Evolutionary conservation across 2,113 vertebrate species (phyloP), one percentile per base, ranked within the genome.

Genomic region (Dasyornis broadbenti): DNA sequence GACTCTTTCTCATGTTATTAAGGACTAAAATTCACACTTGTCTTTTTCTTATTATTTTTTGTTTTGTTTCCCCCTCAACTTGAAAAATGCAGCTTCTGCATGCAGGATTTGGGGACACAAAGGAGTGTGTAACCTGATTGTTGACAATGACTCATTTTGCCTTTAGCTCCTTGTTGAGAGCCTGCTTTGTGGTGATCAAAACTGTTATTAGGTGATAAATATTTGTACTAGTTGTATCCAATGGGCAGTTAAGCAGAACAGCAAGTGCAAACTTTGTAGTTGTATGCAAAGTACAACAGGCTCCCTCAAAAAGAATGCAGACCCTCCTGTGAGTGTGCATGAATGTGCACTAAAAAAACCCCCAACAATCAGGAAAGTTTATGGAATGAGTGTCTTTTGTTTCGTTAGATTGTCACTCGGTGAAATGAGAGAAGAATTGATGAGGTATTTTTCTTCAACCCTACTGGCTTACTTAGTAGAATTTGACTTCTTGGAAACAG

Each of bases 321-420:
- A 64, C 70, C 31, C 9, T 40, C 1, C 0, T 10, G 7, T 42
- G 13, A 31, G 7, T n/a, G 7, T 57, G 8, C 9, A 2, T 42
- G 15, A 30, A 7, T 53, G 24, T 61, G 7, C 21, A 27, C 57
- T 26, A 31, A 45, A 52, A 57, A 60, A 23, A 31, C 0, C 2
- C 13, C 8, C 15, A 80, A 0, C 17, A 30, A 11, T 76, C 11
- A 1, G 54, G 18, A 10, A 78, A 24, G 28, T 59, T 63, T 56
- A 13, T 52, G 27, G 28, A 53, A 82, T 42, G 20, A 35, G 9
- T 57, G 52, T 61, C 11, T 15, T 87, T 47, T 69, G 22, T 85
- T 92, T 68, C 49, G 16, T 59, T 84, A 49, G 4, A 24, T 65
- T 83, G 52, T 45, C 42, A 37, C 39, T 50, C 63, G 27, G 13